Percentiles rank a stretch among this genome's conserved stretches.
Conservation (phyloP, 2,888 invertebrate species). For the Andrena flavipes region DNA sequence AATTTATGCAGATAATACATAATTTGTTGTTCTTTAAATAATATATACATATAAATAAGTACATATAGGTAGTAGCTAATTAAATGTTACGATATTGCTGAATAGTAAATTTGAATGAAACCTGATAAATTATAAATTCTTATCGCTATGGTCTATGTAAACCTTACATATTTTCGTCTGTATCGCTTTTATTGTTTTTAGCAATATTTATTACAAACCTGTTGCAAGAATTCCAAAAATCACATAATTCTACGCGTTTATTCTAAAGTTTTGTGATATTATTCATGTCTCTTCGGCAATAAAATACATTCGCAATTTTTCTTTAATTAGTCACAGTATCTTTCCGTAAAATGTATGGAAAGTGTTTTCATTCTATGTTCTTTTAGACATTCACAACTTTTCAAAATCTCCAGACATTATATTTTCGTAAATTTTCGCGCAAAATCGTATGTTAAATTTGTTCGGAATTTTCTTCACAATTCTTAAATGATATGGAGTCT, state of each 20-base stretch:
- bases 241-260: background rate
- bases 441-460: too few relatives aligned
- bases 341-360: too few relatives aligned
- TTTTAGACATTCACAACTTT: too few relatives aligned
- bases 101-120: too few relatives aligned
- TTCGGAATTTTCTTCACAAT: background rate
- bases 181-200: background rate
- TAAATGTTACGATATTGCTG: background rate
- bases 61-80: background rate
- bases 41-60: background rate
- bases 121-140: too few relatives aligned
- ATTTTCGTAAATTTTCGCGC: too few relatives aligned
- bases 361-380: too few relatives aligned
- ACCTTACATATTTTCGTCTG: too few relatives aligned
- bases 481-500: background rate
- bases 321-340: background rate
- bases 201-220: background rate
- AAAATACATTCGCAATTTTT: background rate
- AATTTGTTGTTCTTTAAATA: background rate
- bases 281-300: background rate
- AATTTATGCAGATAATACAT: background rate
- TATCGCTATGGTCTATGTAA: too few relatives aligned
- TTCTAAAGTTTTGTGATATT: background rate
- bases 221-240: background rate
- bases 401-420: too few relatives aligned